A percentile compares a stretch with the other conserved stretches of the same genome.
phyloP scores from a whole-genome alignment of 2,113 vertebrate species.

The Spea bombifrons region DNA sequence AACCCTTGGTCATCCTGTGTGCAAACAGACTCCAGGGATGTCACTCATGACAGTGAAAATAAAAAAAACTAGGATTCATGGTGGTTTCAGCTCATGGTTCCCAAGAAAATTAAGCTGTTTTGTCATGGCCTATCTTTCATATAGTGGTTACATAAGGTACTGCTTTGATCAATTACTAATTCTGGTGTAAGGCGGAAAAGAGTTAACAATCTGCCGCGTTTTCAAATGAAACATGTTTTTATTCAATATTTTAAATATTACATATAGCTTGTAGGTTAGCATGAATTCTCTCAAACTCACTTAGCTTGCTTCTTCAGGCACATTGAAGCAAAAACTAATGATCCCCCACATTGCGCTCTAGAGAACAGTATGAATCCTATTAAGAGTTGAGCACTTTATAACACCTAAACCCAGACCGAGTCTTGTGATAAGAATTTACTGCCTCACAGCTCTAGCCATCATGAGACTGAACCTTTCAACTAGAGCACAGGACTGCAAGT shows the following conservation, averaged over 20 bases:
- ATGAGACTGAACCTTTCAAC: conserved; percentile 31
- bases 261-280: neutral
- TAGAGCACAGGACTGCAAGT: conserved; percentile 14
- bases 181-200: no score
- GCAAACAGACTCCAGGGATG: no score
- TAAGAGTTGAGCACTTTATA: conserved; percentile 32
- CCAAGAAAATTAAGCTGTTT: no score
- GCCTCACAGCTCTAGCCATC: conserved; percentile 22
- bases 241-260: neutral
- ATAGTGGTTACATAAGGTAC: no score
- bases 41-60: no score
- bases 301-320: neutral
- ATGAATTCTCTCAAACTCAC: neutral
- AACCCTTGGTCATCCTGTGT: no score
- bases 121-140: no score
- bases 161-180: no score
- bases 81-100: no score
- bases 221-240: no score
- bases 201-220: no score
- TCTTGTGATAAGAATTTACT: conserved; percentile 40
- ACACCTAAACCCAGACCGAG: conserved; percentile 28
- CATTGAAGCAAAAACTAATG: conserved; percentile 5
- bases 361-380: conserved; percentile 32
- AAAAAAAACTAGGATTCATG: no score
- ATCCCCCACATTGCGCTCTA: conserved; percentile 6